Evolutionary conservation across 2,797 vertebrate genomes (phyloP), one percentile per base, ranked within the genome.

Genomic region (Picus viridis): DNA sequence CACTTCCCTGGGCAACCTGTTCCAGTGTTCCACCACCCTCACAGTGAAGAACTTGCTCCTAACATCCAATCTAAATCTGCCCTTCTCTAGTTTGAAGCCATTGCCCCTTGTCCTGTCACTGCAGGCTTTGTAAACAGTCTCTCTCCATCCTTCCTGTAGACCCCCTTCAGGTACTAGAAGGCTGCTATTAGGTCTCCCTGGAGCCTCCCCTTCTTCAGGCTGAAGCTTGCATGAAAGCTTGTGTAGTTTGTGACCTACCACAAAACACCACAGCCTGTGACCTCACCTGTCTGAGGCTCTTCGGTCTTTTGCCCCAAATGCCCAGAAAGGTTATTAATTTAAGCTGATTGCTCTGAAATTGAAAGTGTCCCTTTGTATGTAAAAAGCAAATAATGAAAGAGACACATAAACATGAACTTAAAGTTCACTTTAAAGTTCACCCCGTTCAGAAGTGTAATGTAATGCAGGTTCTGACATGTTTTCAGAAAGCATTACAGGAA

Each of bases 381-480:
- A 64, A 74, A 87, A 95, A 72, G 41, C 81, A 93, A 86, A 56
- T 64, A 88, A 95, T 88, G 83, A 69, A 62, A 76, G 95, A 86
- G 95, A 93, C 94, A 93, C 26, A 49, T 26, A 65, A 73, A 65
- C 20, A 10, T 69, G 61, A 91, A 86, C 74, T 84, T 84, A 53
- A 67, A 93, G 93, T 94, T 95, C 92, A 94, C 72, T 91, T 93
- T 47, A 88, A 95, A 94, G 90, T 92, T 96, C 91, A 96, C 20
- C 58, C 45, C 74, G 92, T 91, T 94, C 90, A 93, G 71, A 95
- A 93, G 61, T 84, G 92, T 82, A 89, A 95, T 1, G 0, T 80
- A 88, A 88, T 82, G 89, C 77, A 67, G 51, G 83, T 88, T 94
- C 73, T 93, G 92, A 96, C 91, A 76, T 87, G 73, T 85, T 92